Base-by-base conservation (phyloP, 1,140 invertebrate species). In the Coelopa frigida region DNA sequence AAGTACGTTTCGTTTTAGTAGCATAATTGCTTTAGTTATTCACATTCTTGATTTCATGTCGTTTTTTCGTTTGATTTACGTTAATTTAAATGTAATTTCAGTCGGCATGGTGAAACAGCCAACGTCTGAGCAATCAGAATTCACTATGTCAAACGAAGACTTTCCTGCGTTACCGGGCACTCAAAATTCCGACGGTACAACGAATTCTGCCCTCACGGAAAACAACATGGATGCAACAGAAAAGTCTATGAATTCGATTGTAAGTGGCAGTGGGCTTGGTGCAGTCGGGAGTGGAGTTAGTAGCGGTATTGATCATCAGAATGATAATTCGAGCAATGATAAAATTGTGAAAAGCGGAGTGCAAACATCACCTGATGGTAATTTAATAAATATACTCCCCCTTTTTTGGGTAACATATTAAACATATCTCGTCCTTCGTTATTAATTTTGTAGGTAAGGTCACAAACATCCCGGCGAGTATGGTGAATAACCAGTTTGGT, bases 401-500 rank as follows among this genome's bases (percentile, higher is more conserved):
- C 21, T 33, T 15, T 20, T 43, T 17, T 32, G 26, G n/a, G 23
- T 27, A n/a, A 27, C 14, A 42, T n/a, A 42, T 42, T 33, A 33
- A 11, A 14, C 3, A 44, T 22, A 39, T 21, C 17, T 39, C 14
- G 21, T 38, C n/a, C n/a, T n/a, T n/a, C n/a, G 27, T 29, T 29
- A 10, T 29, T 29, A 5, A 15, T 24, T 23, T 27, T 44, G 31
- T 72, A 88, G 85, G 85, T 51, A 87, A 87, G 74, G 92, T 99
- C 52, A 94, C 93, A 59, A 96, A 98, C 73, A 98, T 99, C 77
- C 96, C 96, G 36, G 80, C 82, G 42, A 90, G 87, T 68, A 99
- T 99, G 95, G 92, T 99, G 46, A 91, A 89, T 55, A 97, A 99
- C 76, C 95, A 99, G 76, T 99, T 97, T 74, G 96, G 96, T 51